Conservation (phyloP, 2,113 vertebrate genomes). For the Struthidea cinerea region DNA sequence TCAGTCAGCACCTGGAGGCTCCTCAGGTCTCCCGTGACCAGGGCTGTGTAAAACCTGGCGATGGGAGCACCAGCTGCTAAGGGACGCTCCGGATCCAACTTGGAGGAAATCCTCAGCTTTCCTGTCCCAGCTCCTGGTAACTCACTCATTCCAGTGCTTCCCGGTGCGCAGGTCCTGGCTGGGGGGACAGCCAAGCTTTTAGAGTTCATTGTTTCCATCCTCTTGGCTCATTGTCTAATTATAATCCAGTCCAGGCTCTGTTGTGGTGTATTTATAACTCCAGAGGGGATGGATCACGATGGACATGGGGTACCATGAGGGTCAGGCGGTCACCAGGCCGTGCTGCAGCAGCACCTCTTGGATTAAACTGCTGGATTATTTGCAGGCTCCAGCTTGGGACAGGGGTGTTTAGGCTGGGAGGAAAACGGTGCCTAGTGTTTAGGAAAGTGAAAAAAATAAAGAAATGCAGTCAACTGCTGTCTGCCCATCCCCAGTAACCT, state of each 20-base stretch:
- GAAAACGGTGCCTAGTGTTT: accelerated
- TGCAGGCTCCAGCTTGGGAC: neutral
- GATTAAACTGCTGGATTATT: neutral
- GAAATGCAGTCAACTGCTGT: neutral
- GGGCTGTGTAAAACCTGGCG: constrained; percentile 48
- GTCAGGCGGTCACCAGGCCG: neutral
- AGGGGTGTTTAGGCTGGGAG: neutral
- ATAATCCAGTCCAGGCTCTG: constrained; percentile 6
- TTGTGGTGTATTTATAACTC: constrained; percentile 56
- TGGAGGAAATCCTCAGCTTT: constrained; percentile 44
- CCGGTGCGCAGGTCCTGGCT: neutral
- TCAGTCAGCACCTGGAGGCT: constrained; percentile 45
- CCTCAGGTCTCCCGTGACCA: constrained; percentile 63
- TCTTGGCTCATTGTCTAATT: constrained; percentile 48
- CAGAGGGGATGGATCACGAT: neutral
- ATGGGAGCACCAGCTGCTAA: neutral
- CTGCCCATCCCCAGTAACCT: neutral
- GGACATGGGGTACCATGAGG: neutral
- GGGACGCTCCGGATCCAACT: neutral
- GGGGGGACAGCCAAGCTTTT: neutral
- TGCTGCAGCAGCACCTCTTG: neutral
- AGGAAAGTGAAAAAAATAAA: too few species aligned
- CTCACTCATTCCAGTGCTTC: neutral
- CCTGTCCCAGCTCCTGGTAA: neutral
- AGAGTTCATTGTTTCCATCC: constrained; percentile 51